A percentile compares a stretch with the other conserved stretches of the same genome.
These are phyloP conservation scores for Euphydryas editha DNA, from an alignment of 2,888 invertebrate genomes.

Conservation along the genomic window DNA sequence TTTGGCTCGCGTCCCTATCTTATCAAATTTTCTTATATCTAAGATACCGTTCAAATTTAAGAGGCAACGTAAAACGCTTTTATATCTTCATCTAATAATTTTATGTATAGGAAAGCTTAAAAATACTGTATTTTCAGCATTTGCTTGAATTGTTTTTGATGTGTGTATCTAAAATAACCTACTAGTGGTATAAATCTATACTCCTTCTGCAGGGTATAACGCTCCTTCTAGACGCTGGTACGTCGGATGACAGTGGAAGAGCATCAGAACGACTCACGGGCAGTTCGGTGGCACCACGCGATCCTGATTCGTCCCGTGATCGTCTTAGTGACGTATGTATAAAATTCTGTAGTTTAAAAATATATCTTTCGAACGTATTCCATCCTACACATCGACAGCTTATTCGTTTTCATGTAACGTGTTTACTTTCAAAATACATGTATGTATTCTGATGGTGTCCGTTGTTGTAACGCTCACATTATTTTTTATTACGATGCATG, in stretches of 20 bases:
- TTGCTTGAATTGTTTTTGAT: slow-evolving; percentile 40
- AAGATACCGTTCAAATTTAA: slow-evolving; percentile 64
- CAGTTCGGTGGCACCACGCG: slow-evolving; percentile 89
- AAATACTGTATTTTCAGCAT: slow-evolving; percentile 25
- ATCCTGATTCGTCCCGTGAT: slow-evolving; percentile 92
- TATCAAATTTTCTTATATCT: slow-evolving; percentile 80
- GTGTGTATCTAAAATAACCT: slow-evolving; percentile 4
- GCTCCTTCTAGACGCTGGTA: slow-evolving; percentile 90
- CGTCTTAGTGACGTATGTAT: slow-evolving; percentile 93
- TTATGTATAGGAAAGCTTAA: slow-evolving; percentile 28
- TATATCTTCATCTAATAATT: slow-evolving; percentile 62
- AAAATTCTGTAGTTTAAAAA: slow-evolving; percentile 38
- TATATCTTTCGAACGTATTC: slow-evolving; percentile 27
- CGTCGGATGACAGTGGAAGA: slow-evolving; percentile 93
- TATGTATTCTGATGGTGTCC: slow-evolving; percentile 9
- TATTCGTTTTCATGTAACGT: slow-evolving; percentile 29
- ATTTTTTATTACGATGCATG: slow-evolving; percentile 34
- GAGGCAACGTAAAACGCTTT: slow-evolving; percentile 67
- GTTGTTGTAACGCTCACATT: slow-evolving; percentile 16
- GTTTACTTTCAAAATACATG: slow-evolving; percentile 23
- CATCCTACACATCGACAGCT: slow-evolving; percentile 25
- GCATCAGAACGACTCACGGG: slow-evolving; percentile 91
- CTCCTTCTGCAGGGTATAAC: slow-evolving; percentile 86
- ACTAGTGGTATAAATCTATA: slow-evolving; percentile 20
- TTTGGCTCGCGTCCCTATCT: slow-evolving; percentile 62